These are phyloP conservation scores for Pollenia amentaria DNA, from an alignment of 2,888 invertebrate species.

Conservation along the genomic window DNA sequence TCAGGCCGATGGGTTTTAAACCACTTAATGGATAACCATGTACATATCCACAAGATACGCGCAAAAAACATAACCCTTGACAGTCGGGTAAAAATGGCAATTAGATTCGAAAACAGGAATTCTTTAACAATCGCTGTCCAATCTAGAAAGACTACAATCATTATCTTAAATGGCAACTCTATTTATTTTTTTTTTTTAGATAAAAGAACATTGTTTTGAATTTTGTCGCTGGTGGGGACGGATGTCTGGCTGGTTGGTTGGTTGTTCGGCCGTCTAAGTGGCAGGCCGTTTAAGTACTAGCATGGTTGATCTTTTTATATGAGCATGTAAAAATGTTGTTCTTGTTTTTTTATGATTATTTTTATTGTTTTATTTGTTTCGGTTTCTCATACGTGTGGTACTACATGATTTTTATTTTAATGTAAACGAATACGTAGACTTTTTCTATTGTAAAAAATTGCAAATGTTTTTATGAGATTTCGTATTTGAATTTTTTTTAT, in stretches of 20 bases:
- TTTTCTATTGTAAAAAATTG: conserved; percentile 24
- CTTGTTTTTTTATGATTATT: conserved; percentile 12
- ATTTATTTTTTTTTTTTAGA: background rate
- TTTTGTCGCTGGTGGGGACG: conserved; percentile 3
- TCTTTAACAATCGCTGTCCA: too few relatives aligned
- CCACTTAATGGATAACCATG: too few relatives aligned
- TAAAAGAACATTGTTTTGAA: conserved; percentile 9
- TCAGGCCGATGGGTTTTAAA: too few relatives aligned
- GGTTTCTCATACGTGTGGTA: background rate
- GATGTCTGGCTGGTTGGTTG: conserved; percentile 26
- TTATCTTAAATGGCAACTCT: conserved; percentile 6
- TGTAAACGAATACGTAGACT: background rate
- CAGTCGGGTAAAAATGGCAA: too few relatives aligned
- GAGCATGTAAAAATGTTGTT: conserved; percentile 4
- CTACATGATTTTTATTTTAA: conserved; percentile 14
- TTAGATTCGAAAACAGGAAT: too few relatives aligned
- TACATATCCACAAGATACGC: too few relatives aligned
- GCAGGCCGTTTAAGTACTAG: conserved; percentile 37
- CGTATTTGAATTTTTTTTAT: conserved; percentile 39
- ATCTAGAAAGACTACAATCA: background rate
- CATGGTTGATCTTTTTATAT: conserved; percentile 5
- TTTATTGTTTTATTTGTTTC: conserved; percentile 17
- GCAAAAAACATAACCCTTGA: too few relatives aligned
- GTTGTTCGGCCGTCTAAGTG: conserved; percentile 29
- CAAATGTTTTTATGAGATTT: conserved; percentile 11